phyloP scores from a whole-genome alignment of 2,113 vertebrate species.

The Grammomys surdaster region DNA sequence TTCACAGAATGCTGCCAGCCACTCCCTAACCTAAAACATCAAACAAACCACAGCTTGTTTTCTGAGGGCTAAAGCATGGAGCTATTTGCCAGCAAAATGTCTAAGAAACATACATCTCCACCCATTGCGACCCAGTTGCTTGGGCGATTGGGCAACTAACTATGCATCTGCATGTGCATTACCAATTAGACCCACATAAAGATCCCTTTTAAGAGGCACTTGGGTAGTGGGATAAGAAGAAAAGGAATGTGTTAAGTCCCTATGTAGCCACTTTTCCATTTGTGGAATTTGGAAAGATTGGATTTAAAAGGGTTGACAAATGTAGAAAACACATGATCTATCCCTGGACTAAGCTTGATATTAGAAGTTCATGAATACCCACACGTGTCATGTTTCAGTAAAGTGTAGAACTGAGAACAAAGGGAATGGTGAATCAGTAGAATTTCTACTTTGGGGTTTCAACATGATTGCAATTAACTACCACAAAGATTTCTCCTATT shows the following conservation, averaged over 20 bases:
- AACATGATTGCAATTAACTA: slow-evolving; percentile 32
- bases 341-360: slow-evolving; percentile 2
- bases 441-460: slow-evolving; percentile 40
- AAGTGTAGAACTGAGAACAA: slow-evolving; percentile 25
- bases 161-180: slow-evolving; percentile 42
- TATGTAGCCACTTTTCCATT: slow-evolving; percentile 55
- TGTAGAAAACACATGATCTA: background rate
- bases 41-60: slow-evolving; percentile 79
- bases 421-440: slow-evolving; percentile 14
- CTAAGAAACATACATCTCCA: slow-evolving; percentile 68
- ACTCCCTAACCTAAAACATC: slow-evolving; percentile 85
- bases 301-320: slow-evolving; percentile 38
- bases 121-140: slow-evolving; percentile 58
- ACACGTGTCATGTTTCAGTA: slow-evolving; percentile 29
- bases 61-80: slow-evolving; percentile 60
- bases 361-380: slow-evolving; percentile 23
- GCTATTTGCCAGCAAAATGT: slow-evolving; percentile 65
- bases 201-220: slow-evolving; percentile 69
- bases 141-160: slow-evolving; percentile 76
- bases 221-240: background rate
- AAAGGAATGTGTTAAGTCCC: slow-evolving; percentile 48
- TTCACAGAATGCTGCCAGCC: slow-evolving; percentile 83
- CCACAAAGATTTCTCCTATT: slow-evolving; percentile 15
- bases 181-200: slow-evolving; percentile 62
- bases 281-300: slow-evolving; percentile 45